These are phyloP conservation scores for Tenrec ecaudatus DNA, from an alignment of 2,113 vertebrate species.

Conservation along the genomic window DNA sequence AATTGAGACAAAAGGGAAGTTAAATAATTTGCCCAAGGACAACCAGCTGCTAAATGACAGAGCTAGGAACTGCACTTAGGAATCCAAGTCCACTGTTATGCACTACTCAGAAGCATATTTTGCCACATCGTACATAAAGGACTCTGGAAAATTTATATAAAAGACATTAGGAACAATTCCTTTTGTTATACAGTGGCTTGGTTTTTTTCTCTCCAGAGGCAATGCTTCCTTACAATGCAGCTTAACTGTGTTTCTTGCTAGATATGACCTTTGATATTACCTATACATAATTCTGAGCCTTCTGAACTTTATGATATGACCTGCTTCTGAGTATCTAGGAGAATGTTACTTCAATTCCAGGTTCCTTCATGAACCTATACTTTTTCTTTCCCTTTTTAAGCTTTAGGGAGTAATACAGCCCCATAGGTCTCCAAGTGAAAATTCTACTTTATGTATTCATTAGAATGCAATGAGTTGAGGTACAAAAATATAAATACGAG, in stretches of 20 bases:
- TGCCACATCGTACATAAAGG: background rate
- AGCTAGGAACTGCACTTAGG: background rate
- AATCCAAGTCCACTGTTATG: background rate
- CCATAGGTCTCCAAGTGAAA: conserved; percentile 32
- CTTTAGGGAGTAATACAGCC: conserved; percentile 11
- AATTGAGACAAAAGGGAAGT: background rate
- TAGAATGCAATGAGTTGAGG: conserved; percentile 58
- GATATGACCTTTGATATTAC: conserved; percentile 11
- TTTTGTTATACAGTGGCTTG: background rate
- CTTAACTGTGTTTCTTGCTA: background rate
- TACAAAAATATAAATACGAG: conserved; percentile 35
- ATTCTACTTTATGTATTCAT: conserved; percentile 62
- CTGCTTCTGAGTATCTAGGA: background rate
- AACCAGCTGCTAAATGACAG: background rate
- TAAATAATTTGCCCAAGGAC: background rate
- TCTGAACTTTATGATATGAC: conserved; percentile 6
- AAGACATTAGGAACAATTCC: background rate
- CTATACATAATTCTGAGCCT: conserved; percentile 41
- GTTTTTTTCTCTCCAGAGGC: background rate
- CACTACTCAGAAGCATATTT: background rate
- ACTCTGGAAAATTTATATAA: background rate
- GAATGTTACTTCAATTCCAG: background rate
- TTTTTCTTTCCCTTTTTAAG: conserved; percentile 43
- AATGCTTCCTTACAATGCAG: background rate
- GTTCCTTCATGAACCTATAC: conserved; percentile 23